Percentiles rank a stretch among this genome's conserved stretches.
Conservation (phyloP, 2,888 invertebrate species). For the Eristalis arbustorum region DNA sequence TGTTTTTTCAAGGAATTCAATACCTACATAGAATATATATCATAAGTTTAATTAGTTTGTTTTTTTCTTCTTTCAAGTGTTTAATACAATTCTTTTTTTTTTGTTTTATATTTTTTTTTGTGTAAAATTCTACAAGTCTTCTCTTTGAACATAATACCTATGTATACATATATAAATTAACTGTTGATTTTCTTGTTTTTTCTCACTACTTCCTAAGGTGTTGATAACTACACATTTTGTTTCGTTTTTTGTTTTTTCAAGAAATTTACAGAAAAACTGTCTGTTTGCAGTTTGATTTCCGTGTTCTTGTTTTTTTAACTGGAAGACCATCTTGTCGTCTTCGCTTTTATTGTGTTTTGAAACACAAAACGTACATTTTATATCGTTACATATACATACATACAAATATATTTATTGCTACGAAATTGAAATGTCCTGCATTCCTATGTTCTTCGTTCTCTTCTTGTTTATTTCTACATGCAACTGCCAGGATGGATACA, state of each 20-base stretch:
- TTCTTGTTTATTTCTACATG: background rate
- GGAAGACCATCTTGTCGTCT: conserved; percentile 63
- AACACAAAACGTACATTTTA: background rate
- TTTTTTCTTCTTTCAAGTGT: conserved; percentile 12
- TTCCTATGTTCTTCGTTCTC: conserved; percentile 22
- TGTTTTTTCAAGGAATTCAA: conserved; percentile 59
- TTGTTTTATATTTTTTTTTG: conserved; percentile 21
- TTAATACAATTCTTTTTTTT: conserved; percentile 12
- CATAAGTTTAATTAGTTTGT: background rate
- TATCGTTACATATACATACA: conserved; percentile 22
- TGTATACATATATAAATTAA: conserved; percentile 2
- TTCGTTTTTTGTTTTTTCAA: conserved; percentile 14
- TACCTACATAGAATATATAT: conserved; percentile 46
- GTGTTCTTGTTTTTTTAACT: too few relatives aligned
- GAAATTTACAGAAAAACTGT: conserved; percentile 35
- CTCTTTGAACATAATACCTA: conserved; percentile 25
- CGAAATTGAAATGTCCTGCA: conserved; percentile 64
- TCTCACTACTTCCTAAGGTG: conserved; percentile 46
- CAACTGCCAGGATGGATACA: background rate
- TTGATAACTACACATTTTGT: conserved; percentile 1
- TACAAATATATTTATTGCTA: conserved; percentile 43
- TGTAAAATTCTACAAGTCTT: conserved; percentile 64
- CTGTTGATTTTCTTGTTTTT: conserved; percentile 1
- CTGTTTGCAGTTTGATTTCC: background rate
- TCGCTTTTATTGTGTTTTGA: conserved; percentile 17